Conservation (phyloP, 2,797 vertebrate species). For the Tenualosa ilisha region DNA sequence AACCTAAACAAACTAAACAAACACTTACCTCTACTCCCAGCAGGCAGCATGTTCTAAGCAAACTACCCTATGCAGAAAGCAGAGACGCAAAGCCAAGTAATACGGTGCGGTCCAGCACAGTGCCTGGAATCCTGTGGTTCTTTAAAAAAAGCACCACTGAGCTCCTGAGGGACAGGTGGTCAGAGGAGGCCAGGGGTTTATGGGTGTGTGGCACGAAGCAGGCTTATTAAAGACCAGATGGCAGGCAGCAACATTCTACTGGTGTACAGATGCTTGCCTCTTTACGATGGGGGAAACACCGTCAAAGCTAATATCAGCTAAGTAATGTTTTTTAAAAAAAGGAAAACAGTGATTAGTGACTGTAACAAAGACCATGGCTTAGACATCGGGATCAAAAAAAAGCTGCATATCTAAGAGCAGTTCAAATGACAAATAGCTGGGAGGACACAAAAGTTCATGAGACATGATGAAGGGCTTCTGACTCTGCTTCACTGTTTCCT, state of each 20-base stretch:
- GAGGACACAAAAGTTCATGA: neutral
- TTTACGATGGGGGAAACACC: neutral
- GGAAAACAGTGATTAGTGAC: neutral
- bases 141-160: neutral
- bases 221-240: slow-evolving; percentile 1
- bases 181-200: slow-evolving; percentile 14
- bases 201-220: neutral
- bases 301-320: neutral
- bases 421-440: slow-evolving; percentile 3
- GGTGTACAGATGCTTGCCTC: slow-evolving; percentile 5
- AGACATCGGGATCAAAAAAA: neutral
- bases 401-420: neutral
- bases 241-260: neutral
- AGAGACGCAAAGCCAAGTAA: neutral
- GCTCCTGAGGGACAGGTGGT: neutral
- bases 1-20: neutral
- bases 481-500: neutral
- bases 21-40: neutral
- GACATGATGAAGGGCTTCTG: neutral
- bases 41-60: neutral
- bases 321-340: neutral
- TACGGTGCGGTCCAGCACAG: too few species aligned
- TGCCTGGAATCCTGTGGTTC: neutral
- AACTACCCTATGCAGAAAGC: neutral
- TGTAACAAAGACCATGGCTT: neutral